Evolutionary conservation across 2,113 vertebrate genomes (phyloP).

Genomic region (Hylia prasina): DNA sequence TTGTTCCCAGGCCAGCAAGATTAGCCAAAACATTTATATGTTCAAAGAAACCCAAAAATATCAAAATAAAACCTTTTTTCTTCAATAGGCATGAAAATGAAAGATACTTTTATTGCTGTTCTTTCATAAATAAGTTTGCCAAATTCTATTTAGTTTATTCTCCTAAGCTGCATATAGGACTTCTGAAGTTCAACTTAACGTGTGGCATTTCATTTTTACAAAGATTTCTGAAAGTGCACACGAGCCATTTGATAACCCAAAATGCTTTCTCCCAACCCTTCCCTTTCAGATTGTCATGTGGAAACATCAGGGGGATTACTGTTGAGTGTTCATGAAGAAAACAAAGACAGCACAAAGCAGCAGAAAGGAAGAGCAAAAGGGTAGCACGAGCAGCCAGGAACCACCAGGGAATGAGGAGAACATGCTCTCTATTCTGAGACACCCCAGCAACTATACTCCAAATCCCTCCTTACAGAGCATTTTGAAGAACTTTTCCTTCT

Average conservation of each 20-base stretch:
- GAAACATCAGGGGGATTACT: neutral
- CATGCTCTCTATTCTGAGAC: neutral
- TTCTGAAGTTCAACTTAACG: neutral
- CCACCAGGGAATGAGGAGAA: neutral
- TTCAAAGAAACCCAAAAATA: neutral
- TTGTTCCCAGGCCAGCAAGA: neutral
- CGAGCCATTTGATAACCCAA: neutral
- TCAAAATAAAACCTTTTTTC: neutral
- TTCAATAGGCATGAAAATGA: neutral
- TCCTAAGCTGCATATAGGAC: neutral
- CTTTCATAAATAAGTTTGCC: neutral
- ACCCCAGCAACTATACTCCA: neutral
- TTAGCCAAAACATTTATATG: neutral
- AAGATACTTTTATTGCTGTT: neutral
- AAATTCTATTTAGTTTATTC: neutral
- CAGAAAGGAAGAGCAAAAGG: constrained; percentile 1
- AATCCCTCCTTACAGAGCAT: neutral
- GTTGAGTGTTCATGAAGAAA: neutral
- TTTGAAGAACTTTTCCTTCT: neutral
- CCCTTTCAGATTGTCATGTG: neutral
- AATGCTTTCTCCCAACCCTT: neutral
- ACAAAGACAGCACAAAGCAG: neutral
- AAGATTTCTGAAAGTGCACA: neutral
- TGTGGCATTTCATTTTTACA: neutral
- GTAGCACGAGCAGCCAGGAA: neutral